Evolutionary conservation across 2,888 invertebrate species (phyloP).

Genomic region (Tiliacea aurago): DNA sequence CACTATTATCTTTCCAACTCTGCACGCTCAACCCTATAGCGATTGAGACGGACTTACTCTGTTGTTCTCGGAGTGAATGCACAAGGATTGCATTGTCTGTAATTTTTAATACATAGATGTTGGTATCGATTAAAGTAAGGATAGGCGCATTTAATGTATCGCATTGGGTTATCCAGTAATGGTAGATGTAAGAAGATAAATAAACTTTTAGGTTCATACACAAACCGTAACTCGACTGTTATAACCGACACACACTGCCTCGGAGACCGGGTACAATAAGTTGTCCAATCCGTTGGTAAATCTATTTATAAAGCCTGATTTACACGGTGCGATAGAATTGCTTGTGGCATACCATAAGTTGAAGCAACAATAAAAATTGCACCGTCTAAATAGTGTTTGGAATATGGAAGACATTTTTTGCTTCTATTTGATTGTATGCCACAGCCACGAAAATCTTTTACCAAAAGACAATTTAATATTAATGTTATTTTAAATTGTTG

Average conservation of each 20-base stretch:
- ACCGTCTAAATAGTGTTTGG: background rate
- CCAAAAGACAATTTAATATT: background rate
- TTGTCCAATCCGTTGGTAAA: background rate
- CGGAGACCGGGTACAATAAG: background rate
- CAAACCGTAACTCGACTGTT: background rate
- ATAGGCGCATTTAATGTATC: too few relatives aligned
- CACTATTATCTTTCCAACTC: background rate
- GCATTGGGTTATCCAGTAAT: too few relatives aligned
- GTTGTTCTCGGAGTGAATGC: too few relatives aligned
- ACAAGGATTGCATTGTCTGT: too few relatives aligned
- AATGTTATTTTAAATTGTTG: too few relatives aligned
- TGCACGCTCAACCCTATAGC: too few relatives aligned
- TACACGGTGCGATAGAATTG: background rate
- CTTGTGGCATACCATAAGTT: background rate
- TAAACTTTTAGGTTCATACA: background rate
- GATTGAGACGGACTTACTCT: too few relatives aligned
- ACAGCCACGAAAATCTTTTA: background rate
- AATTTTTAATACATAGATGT: too few relatives aligned
- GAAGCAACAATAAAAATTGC: background rate
- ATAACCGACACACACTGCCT: too few relatives aligned
- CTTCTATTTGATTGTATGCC: background rate
- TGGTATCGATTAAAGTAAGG: too few relatives aligned
- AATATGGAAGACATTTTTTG: background rate
- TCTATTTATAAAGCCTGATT: background rate
- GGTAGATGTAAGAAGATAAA: too few relatives aligned